phyloP scores from a whole-genome alignment of 1,140 invertebrate species.

The Drosophila saltans region DNA sequence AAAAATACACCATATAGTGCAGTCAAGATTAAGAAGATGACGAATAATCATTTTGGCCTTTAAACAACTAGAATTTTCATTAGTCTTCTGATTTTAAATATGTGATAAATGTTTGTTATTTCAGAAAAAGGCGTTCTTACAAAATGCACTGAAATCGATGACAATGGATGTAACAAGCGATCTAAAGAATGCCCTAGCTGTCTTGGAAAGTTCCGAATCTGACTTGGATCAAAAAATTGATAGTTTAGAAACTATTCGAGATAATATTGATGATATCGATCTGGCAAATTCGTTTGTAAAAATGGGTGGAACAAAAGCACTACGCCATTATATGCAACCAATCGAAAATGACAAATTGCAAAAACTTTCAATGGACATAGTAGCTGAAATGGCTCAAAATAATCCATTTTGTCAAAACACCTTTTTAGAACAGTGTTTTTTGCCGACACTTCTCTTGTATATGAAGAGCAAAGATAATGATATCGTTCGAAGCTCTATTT shows the following conservation, averaged over 20 bases:
- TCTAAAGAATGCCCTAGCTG: slow-evolving; percentile 39
- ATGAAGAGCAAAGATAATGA: slow-evolving; percentile 46
- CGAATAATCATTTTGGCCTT: neutral
- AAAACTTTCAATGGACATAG: slow-evolving; percentile 42
- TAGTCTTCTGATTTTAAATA: no score
- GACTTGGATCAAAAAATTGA: slow-evolving; percentile 46
- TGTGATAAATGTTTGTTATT: no score
- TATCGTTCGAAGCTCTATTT: slow-evolving; percentile 53
- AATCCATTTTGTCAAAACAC: slow-evolving; percentile 62
- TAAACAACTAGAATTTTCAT: no score
- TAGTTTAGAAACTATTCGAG: slow-evolving; percentile 53
- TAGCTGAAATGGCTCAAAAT: slow-evolving; percentile 65
- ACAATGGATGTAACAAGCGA: slow-evolving; percentile 33
- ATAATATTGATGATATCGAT: slow-evolving; percentile 64
- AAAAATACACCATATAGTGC: no score
- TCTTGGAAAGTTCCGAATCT: slow-evolving; percentile 28
- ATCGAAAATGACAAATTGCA: slow-evolving; percentile 26
- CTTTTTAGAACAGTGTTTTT: slow-evolving; percentile 42
- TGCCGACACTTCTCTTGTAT: slow-evolving; percentile 44
- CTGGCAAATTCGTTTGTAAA: slow-evolving; percentile 60
- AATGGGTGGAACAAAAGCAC: slow-evolving; percentile 35
- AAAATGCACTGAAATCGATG: slow-evolving; percentile 49
- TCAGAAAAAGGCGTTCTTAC: slow-evolving; percentile 48
- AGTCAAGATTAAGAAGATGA: no score
- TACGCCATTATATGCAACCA: slow-evolving; percentile 39